Conservation (phyloP, 2,113 vertebrate genomes). For the Chinchilla lanigera region DNA sequence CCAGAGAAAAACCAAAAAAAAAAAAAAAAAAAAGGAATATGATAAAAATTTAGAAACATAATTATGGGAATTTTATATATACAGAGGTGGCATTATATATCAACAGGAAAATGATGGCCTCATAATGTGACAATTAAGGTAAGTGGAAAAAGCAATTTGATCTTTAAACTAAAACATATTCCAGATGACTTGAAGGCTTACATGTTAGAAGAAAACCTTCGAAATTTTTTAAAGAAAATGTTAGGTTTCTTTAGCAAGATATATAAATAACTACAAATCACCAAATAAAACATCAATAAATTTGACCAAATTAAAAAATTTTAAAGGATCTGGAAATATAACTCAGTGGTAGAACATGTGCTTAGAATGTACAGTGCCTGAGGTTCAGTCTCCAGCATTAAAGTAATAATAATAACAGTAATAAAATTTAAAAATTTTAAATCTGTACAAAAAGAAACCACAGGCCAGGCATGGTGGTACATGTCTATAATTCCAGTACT, state of each 20-base stretch:
- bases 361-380: background rate
- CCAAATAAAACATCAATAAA: constrained; percentile 24
- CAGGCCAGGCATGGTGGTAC: background rate
- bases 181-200: background rate
- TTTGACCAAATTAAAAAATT: background rate
- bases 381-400: background rate
- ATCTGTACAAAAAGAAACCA: background rate
- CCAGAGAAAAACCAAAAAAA: no score
- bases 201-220: constrained; percentile 31
- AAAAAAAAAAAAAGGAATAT: no score
- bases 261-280: constrained; percentile 43
- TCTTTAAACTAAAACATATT: constrained; percentile 44
- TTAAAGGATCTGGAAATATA: background rate
- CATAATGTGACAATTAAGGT: background rate
- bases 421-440: background rate
- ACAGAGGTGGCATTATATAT: background rate
- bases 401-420: background rate
- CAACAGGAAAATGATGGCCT: background rate
- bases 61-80: constrained; percentile 20
- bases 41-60: constrained; percentile 34
- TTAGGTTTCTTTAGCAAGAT: background rate
- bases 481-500: background rate
- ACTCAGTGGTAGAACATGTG: background rate
- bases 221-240: constrained; percentile 7
- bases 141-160: background rate